Percentiles rank a stretch among this genome's conserved stretches.
Evolutionary conservation across 2,888 invertebrate genomes (phyloP).

Genomic region (Drosophila algonquin): DNA sequence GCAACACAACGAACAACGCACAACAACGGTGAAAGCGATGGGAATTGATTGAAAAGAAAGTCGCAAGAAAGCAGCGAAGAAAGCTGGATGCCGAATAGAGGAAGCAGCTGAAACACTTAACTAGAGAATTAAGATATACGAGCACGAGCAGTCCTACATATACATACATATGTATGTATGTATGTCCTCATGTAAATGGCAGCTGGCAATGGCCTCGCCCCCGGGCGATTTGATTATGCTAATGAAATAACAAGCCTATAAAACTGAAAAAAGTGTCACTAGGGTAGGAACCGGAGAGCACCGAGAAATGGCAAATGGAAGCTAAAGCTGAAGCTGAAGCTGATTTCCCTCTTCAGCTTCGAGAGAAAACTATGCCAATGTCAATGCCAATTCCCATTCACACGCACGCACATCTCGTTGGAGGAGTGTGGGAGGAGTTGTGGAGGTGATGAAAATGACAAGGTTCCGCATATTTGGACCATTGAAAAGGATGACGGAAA

Average conservation of each 20-base stretch:
- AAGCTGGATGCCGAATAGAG: not conserved
- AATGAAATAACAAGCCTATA: slow-evolving; percentile 77
- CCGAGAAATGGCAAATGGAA: slow-evolving; percentile 9
- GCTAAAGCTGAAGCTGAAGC: not conserved
- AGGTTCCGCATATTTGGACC: slow-evolving; percentile 27
- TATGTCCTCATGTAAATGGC: not conserved
- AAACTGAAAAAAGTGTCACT: slow-evolving; percentile 47
- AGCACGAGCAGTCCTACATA: not conserved
- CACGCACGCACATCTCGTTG: slow-evolving; percentile 51
- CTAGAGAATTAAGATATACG: slow-evolving; percentile 59
- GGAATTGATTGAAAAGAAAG: slow-evolving; percentile 74
- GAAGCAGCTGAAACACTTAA: slow-evolving; percentile 41
- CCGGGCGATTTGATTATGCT: slow-evolving; percentile 70
- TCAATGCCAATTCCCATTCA: slow-evolving; percentile 51
- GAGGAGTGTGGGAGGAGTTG: slow-evolving; percentile 6
- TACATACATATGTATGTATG: too few relatives aligned
- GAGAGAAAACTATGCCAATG: slow-evolving; percentile 64
- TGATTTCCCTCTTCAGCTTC: too few relatives aligned
- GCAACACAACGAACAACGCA: slow-evolving; percentile 44
- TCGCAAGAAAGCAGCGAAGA: slow-evolving; percentile 21
- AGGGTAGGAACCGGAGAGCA: not conserved
- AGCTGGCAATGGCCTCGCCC: not conserved
- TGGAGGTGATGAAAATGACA: slow-evolving; percentile 11
- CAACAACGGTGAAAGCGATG: slow-evolving; percentile 69
- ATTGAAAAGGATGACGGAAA: slow-evolving; percentile 17